Conservation (phyloP, 2,113 vertebrate species). For the Eptesicus fuscus region DNA sequence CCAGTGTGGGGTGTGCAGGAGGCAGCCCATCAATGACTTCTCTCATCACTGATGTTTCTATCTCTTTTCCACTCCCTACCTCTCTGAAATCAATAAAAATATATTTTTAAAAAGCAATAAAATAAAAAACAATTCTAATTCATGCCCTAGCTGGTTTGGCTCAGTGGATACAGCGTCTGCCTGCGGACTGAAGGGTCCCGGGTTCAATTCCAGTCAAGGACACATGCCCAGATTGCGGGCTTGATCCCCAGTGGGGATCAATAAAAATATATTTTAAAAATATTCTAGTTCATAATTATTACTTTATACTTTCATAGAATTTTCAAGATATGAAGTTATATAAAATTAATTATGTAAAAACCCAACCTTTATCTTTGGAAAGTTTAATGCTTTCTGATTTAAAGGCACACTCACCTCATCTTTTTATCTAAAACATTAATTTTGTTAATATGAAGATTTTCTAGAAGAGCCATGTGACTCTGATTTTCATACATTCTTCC, state of each 20-base stretch:
- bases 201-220: too few species aligned
- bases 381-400: slow-evolving; percentile 13
- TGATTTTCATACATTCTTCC: slow-evolving; percentile 41
- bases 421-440: slow-evolving; percentile 31
- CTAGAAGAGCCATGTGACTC: slow-evolving; percentile 39
- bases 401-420: slow-evolving; percentile 71
- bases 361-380: not conserved
- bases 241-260: too few species aligned
- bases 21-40: too few species aligned
- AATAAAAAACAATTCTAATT: not conserved
- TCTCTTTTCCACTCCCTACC: too few species aligned
- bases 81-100: too few species aligned
- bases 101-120: too few species aligned
- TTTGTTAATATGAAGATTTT: slow-evolving; percentile 16
- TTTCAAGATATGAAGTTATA: not conserved
- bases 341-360: slow-evolving; percentile 13
- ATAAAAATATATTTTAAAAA: not conserved
- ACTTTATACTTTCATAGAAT: slow-evolving; percentile 18
- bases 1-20: too few species aligned
- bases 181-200: too few species aligned
- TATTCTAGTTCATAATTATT: not conserved
- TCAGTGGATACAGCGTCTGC: too few species aligned
- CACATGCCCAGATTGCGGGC: too few species aligned
- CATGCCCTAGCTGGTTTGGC: not conserved
- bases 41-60: too few species aligned